Conservation (phyloP, 2,888 invertebrate genomes). For the Metalampra italica region DNA sequence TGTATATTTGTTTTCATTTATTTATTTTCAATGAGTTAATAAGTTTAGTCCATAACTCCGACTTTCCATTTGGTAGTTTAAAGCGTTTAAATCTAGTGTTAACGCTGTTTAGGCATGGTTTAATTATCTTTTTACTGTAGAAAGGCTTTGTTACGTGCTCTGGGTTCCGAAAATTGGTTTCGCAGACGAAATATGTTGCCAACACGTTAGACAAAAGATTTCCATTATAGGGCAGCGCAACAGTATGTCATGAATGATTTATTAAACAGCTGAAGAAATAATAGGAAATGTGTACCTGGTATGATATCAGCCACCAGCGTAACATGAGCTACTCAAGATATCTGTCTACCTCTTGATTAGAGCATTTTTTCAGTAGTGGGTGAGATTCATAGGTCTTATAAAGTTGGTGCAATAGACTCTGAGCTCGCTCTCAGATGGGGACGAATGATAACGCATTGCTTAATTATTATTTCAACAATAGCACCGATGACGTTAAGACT, state of each 20-base stretch:
- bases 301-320: constrained; percentile 22
- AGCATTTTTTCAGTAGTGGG: constrained; percentile 6
- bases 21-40: no score
- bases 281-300: constrained; percentile 12
- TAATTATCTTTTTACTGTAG: not conserved
- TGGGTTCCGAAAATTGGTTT: not conserved
- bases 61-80: no score
- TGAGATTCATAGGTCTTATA: constrained; percentile 20
- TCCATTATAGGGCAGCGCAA: not conserved
- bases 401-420: constrained; percentile 20
- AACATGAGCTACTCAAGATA: constrained; percentile 20
- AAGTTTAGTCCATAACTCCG: no score
- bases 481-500: constrained; percentile 34
- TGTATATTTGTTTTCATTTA: no score
- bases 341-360: not conserved
- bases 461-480: constrained; percentile 64
- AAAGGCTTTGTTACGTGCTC: not conserved
- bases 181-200: constrained; percentile 3
- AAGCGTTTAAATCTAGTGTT: no score
- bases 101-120: not conserved
- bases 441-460: constrained; percentile 55
- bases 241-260: constrained; percentile 21
- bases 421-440: constrained; percentile 38
- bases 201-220: constrained; percentile 5
- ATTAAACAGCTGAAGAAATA: constrained; percentile 35